These are phyloP conservation scores for Oenanthe melanoleuca DNA, from an alignment of 2,113 vertebrate genomes.

Conservation along the genomic window DNA sequence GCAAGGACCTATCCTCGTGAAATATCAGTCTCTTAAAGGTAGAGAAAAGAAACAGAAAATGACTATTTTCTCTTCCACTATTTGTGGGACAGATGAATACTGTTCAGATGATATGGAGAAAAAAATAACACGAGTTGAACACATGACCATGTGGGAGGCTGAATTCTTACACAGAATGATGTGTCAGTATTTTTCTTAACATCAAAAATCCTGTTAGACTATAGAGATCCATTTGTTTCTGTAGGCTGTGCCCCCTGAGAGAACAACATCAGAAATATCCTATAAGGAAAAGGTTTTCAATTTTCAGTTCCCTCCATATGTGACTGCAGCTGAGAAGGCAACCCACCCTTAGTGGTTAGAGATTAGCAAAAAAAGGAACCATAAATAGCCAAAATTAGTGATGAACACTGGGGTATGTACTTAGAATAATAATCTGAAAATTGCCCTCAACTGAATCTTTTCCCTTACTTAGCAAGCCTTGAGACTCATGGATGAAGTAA, in stretches of 20 bases:
- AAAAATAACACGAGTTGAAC: neutral
- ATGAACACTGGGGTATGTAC: neutral
- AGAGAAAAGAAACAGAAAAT: neutral
- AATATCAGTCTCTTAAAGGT: neutral
- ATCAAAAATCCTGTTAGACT: neutral
- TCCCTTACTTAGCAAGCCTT: constrained; percentile 79
- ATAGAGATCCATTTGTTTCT: neutral
- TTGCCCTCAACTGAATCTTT: neutral
- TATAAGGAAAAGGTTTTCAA: neutral
- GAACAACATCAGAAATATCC: neutral
- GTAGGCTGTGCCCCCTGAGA: neutral
- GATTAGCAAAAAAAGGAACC: neutral
- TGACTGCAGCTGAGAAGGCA: neutral
- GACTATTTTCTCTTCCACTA: neutral
- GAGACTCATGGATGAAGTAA: constrained; percentile 84
- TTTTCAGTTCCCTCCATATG: neutral
- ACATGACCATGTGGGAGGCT: neutral
- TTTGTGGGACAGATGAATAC: neutral
- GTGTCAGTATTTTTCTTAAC: neutral
- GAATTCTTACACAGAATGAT: neutral
- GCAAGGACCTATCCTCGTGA: neutral
- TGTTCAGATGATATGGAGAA: neutral
- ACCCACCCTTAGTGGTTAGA: neutral
- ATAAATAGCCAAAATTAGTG: neutral
- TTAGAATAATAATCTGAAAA: neutral